Evolutionary conservation across 2,797 vertebrate genomes (phyloP).

Genomic region (Garrulus glandarius): DNA sequence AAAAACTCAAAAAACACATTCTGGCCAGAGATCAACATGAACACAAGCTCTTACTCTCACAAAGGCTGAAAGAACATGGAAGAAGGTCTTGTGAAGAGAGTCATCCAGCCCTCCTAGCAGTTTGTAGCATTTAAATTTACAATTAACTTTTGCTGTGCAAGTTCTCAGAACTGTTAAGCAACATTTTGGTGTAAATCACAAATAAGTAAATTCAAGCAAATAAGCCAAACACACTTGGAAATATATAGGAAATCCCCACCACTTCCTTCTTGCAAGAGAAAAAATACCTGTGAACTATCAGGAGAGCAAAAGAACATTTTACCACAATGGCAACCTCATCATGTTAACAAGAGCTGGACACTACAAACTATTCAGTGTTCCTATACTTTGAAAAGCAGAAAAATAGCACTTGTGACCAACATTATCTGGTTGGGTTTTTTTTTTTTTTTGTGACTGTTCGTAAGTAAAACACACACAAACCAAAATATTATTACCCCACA

Average conservation of each 20-base stretch:
- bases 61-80: background rate
- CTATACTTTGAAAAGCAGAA: background rate
- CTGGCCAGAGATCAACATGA: background rate
- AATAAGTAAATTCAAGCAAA: background rate
- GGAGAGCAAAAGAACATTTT: background rate
- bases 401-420: background rate
- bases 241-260: background rate
- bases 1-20: background rate
- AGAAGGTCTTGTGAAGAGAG: background rate
- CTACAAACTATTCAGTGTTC: background rate
- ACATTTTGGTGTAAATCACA: background rate
- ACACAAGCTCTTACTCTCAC: background rate
- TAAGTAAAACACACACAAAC: background rate
- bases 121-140: background rate
- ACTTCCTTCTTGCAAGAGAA: background rate
- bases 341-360: background rate
- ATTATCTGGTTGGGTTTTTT: accelerated
- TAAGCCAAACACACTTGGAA: background rate
- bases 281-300: background rate
- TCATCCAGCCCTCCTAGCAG: background rate
- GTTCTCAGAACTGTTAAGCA: background rate
- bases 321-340: background rate
- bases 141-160: background rate
- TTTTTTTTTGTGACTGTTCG: background rate
- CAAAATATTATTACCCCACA: background rate